A percentile compares a stretch with the other conserved stretches of the same genome.
Conservation (phyloP, 2,113 vertebrate species). For the Symphodus melops region DNA sequence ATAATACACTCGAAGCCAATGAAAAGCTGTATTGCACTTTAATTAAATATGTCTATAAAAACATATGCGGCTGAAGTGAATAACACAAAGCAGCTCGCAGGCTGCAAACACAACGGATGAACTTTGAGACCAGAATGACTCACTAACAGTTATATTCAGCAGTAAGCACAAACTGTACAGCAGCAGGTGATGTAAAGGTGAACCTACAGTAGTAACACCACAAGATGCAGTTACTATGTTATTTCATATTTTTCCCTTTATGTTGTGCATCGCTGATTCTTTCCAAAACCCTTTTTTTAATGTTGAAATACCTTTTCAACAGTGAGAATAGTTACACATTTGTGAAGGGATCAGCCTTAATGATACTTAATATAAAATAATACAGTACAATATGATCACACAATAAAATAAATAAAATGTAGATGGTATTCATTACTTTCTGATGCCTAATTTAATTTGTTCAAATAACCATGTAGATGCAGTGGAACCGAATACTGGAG, state of each 20-base stretch:
- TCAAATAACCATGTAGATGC: neutral
- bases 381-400: too few species aligned
- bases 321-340: too few species aligned
- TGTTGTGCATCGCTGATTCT: neutral
- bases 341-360: too few species aligned
- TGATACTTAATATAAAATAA: too few species aligned
- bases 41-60: constrained; percentile 50
- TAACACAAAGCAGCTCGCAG: constrained; percentile 31
- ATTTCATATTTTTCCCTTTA: neutral
- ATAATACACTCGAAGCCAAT: neutral
- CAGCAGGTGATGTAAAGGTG: neutral
- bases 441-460: neutral
- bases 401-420: too few species aligned
- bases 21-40: constrained; percentile 63
- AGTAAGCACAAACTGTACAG: constrained; percentile 8
- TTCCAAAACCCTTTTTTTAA: too few species aligned
- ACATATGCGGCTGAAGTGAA: constrained; percentile 44
- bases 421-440: neutral
- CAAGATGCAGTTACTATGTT: neutral
- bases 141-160: constrained; percentile 10
- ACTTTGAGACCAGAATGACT: constrained; percentile 18
- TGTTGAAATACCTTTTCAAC: too few species aligned
- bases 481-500: neutral
- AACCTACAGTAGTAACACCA: neutral
- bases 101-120: constrained; percentile 23